Percentiles rank a stretch among this genome's conserved stretches.
These are phyloP conservation scores for Poeciliopsis prolifica DNA, from an alignment of 2,113 vertebrate species.

Conservation along the genomic window DNA sequence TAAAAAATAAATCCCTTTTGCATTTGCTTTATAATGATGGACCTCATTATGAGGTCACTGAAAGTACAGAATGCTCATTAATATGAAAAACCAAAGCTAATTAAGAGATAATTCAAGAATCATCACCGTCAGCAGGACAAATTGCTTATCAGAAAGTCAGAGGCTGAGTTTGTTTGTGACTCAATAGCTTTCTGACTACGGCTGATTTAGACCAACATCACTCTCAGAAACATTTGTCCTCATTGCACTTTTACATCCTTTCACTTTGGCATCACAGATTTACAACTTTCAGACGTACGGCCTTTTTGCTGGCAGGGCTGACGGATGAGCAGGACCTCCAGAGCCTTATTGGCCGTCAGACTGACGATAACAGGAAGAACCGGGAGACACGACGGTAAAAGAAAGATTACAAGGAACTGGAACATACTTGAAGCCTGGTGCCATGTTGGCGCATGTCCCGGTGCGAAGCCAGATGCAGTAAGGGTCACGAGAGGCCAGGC, in stretches of 20 bases:
- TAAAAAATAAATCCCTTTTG: background rate
- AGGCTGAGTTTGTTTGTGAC: background rate
- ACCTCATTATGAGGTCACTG: background rate
- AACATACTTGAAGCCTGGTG: constrained; percentile 65
- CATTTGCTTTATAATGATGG: no score
- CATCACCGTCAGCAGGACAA: background rate
- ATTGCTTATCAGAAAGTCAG: background rate
- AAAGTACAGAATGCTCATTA: background rate
- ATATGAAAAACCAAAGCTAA: background rate
- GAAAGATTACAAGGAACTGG: constrained; percentile 4
- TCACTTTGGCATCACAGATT: constrained; percentile 11
- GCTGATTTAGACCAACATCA: constrained; percentile 2
- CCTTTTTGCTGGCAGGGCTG: constrained; percentile 1
- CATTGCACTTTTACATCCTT: constrained; percentile 10
- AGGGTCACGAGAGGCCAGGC: constrained; percentile 69
- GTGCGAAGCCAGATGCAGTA: constrained; percentile 73
- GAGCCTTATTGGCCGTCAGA: constrained; percentile 11
- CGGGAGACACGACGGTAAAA: background rate
- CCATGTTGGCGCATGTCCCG: constrained; percentile 61
- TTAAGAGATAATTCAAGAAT: background rate
- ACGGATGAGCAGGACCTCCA: constrained; percentile 13
- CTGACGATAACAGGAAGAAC: background rate
- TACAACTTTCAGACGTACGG: constrained; percentile 30
- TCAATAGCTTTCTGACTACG: background rate
- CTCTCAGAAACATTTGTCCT: constrained; percentile 19